Conservation (phyloP, 64 coral and sea anemone species). For the Montipora efflorescens region DNA sequence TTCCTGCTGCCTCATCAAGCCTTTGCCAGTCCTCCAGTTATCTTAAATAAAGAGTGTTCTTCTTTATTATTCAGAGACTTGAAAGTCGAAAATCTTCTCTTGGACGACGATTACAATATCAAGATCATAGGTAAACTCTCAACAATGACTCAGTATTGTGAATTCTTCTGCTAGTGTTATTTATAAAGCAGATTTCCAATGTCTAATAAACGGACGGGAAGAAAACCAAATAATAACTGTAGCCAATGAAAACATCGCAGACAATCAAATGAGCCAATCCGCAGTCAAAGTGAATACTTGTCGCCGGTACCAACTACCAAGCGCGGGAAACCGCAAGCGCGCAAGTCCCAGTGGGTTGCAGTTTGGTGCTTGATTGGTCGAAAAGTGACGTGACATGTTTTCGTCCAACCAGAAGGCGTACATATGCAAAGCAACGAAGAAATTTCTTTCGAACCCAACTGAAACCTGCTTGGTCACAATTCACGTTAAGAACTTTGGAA, state of each 20-base stretch:
- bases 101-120: conserved; percentile 95
- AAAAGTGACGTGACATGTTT: background rate
- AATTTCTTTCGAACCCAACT: background rate
- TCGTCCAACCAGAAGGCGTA: background rate
- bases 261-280: no score
- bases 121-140: conserved; percentile 90
- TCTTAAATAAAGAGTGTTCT: background rate
- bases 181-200: no score
- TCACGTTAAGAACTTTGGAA: no score
- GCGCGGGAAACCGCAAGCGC: no score
- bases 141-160: background rate
- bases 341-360: background rate
- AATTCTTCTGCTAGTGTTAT: no score
- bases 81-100: conserved; percentile 95
- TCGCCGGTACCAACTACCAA: no score
- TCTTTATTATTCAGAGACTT: conserved; percentile 68
- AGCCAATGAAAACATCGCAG: background rate
- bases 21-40: no score
- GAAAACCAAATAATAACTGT: background rate
- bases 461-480: background rate
- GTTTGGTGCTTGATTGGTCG: background rate
- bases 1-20: no score
- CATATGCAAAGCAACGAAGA: background rate
- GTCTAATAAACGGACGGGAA: no score
- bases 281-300: no score